A percentile compares a stretch with the other conserved stretches of the same genome.
phyloP scores from a whole-genome alignment of 1,140 invertebrate genomes.

The Rhyzopertha dominica region DNA sequence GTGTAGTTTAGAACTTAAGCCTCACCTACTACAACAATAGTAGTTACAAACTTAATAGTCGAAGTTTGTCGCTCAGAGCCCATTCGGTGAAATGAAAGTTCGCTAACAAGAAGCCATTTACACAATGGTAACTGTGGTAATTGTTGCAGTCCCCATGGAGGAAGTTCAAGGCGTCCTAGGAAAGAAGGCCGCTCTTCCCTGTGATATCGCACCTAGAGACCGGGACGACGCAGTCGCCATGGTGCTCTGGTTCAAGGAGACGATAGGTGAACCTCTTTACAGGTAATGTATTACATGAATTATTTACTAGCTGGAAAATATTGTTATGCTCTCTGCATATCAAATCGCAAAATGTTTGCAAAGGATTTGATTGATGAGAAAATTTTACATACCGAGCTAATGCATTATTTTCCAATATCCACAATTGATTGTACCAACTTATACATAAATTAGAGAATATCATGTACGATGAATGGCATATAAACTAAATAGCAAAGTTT shows the following conservation, averaged over 20 bases:
- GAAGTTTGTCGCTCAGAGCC: conserved; percentile 23
- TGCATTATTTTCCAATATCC: too few relatives aligned
- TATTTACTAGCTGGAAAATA: background rate
- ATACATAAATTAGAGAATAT: too few relatives aligned
- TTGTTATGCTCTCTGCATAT: background rate
- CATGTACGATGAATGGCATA: too few relatives aligned
- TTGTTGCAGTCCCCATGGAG: conserved; percentile 68
- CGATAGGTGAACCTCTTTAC: conserved; percentile 77
- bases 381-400: too few relatives aligned
- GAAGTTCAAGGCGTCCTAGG: conserved; percentile 74
- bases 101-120: conserved; percentile 23
- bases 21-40: too few relatives aligned
- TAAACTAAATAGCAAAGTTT: too few relatives aligned
- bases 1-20: too few relatives aligned
- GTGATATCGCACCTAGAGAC: conserved; percentile 72
- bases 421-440: too few relatives aligned
- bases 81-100: conserved; percentile 21
- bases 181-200: conserved; percentile 71
- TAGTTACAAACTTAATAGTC: conserved; percentile 25
- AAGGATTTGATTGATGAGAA: too few relatives aligned
- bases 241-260: conserved; percentile 84
- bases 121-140: conserved; percentile 28
- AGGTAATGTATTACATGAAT: conserved; percentile 57
- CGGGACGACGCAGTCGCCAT: conserved; percentile 75
- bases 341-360: too few relatives aligned